Conservation (phyloP, 1,140 invertebrate genomes). For the Zaprionus inermis region DNA sequence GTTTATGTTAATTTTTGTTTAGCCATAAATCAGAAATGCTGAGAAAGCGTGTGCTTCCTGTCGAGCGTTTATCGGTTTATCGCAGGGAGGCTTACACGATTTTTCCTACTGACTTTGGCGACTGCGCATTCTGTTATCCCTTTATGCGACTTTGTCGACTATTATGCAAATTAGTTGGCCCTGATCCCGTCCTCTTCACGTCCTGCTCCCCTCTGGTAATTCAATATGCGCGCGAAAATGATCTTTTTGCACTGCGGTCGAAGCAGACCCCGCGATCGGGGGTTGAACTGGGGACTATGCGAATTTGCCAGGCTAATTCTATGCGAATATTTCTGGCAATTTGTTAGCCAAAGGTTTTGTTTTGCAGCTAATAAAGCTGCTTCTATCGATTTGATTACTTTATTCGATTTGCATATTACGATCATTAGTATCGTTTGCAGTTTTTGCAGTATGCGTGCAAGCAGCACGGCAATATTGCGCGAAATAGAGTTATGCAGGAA, state of each 20-base stretch:
- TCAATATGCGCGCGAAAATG: conserved; percentile 63
- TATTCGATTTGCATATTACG: neutral
- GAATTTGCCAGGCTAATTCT: conserved; percentile 63
- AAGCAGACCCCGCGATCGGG: neutral
- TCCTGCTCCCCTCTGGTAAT: conserved; percentile 50
- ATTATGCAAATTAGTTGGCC: conserved; percentile 66
- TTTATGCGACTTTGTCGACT: conserved; percentile 22
- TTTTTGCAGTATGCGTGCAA: neutral
- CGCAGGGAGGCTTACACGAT: conserved; percentile 31
- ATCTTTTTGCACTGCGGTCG: conserved; percentile 15
- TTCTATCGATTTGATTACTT: neutral
- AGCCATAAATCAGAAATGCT: conserved; percentile 59
- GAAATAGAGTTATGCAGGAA: too few species aligned
- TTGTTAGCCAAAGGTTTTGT: conserved; percentile 50
- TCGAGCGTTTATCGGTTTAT: conserved; percentile 21
- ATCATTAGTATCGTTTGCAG: neutral
- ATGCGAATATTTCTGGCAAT: conserved; percentile 54
- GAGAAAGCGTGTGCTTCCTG: conserved; percentile 70
- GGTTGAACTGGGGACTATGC: conserved; percentile 32
- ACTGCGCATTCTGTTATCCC: conserved; percentile 58
- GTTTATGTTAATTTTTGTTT: conserved; percentile 75
- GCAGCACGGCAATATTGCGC: too few species aligned
- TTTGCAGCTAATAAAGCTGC: conserved; percentile 39
- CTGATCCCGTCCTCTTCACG: conserved; percentile 26
- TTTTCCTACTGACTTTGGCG: conserved; percentile 42